Evolutionary conservation across 2,888 invertebrate species (phyloP).

Genomic region (Ariolimax columbianus): DNA sequence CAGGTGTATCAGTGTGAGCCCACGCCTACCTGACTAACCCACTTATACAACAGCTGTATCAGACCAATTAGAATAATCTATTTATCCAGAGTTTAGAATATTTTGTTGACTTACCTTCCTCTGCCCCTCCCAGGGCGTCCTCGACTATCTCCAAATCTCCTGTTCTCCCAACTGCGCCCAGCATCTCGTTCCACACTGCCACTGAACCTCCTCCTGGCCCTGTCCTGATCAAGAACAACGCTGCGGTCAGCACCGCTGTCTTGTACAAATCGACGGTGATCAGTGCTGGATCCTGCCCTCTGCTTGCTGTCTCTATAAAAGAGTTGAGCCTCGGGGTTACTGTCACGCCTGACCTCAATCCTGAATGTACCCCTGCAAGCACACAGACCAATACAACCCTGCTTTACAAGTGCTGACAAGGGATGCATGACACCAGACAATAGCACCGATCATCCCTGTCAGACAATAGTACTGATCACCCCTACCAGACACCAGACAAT

Average conservation of each 20-base stretch:
- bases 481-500: too few species aligned
- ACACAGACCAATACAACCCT: background rate
- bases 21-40: too few species aligned
- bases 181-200: constrained; percentile 4
- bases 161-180: background rate
- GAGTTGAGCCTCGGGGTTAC: background rate
- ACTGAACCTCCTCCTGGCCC: background rate
- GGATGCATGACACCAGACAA: too few species aligned
- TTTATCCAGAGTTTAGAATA: background rate
- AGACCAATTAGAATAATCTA: too few species aligned
- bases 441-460: too few species aligned
- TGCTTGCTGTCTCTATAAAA: constrained; percentile 30
- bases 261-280: background rate
- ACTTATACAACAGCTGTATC: too few species aligned
- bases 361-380: constrained; percentile 29
- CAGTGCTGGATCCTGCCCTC: background rate
- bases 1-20: too few species aligned
- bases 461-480: too few species aligned
- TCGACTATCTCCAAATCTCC: constrained; percentile 7
- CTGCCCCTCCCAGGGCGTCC: constrained; percentile 20
- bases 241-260: background rate
- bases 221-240: constrained; percentile 33
- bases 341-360: constrained; percentile 33
- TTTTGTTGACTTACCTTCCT: background rate
- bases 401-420: too few species aligned